Evolutionary conservation across 2,797 vertebrate genomes (phyloP).

Genomic region (Masticophis lateralis): DNA sequence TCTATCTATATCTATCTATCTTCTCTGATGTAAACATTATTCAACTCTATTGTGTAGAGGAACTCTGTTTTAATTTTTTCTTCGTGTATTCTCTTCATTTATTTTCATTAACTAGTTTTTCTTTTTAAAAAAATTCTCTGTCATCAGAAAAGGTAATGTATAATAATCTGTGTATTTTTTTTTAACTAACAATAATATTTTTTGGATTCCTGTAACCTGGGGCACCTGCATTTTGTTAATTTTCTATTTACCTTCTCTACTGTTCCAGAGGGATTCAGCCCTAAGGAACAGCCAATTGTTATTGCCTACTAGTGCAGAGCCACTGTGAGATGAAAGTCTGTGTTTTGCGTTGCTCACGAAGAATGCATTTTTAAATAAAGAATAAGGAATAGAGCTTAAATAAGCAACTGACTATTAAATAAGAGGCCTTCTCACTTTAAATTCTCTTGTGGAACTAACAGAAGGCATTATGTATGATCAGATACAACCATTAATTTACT

Average conservation of each 20-base stretch:
- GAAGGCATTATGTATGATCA: constrained; percentile 38
- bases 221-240: background rate
- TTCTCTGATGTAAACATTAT: background rate
- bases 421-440: background rate
- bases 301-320: background rate
- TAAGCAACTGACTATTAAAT: background rate
- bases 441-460: background rate
- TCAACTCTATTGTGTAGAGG: background rate
- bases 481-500: constrained; percentile 5
- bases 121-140: background rate
- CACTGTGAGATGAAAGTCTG: background rate
- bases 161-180: background rate
- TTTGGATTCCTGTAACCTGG: background rate
- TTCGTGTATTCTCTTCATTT: background rate
- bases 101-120: background rate
- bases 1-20: too few relatives aligned
- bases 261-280: background rate
- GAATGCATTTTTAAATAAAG: background rate
- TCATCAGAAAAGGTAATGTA: background rate
- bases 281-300: background rate
- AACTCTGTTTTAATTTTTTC: background rate
- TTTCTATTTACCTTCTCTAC: background rate
- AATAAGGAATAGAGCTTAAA: background rate
- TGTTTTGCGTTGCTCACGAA: background rate
- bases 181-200: background rate